Evolutionary conservation across 2,113 vertebrate genomes (phyloP), one percentile per base, ranked within the genome.

Genomic region (Amblyornis subalaris): DNA sequence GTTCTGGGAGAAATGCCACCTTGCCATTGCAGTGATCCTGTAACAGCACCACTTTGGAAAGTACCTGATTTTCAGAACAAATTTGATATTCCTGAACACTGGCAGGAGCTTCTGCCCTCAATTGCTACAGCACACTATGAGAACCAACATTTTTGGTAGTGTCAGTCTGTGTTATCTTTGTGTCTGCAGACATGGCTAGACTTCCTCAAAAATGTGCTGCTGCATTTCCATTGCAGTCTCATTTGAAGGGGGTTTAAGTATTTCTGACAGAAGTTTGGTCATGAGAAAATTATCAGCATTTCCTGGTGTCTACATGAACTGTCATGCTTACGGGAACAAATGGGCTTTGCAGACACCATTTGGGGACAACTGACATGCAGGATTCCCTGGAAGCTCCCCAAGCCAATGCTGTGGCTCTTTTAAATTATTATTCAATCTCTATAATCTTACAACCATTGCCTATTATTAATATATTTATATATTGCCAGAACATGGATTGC

Each of bases 141-240:
- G n/a, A 86, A 69, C 4, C 1, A 79, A 51, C 0, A 2, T 55
- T 92, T 85, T 73, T 47, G 48, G 44, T 55, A 86, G 36, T 0
- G 5, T 73, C 26, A 45, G 36, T 31, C 17, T 42, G 25, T 1
- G 2, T 77, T 96, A 94, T 96, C 92, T 95, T 66, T 84, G 55
- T 60, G 67, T 26, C 33, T 64, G 55, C 90, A 95, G 60, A 48
- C 35, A 31, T 60, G 29, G 44, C 16, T 58, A 80, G 38, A 84
- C 83, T 96, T 96, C 96, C 96, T 95, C 88, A 94, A 93, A 90
- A 92, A 77, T 3, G 2, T 47, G 33, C 38, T 54, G 54, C 26
- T 80, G 47, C 47, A 77, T 57, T 88, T 93, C 85, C 74, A 96
- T 35, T 0, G 0, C 6, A 33, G 50, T 90, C 35, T 28, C 36